These are phyloP conservation scores for Discoglossus pictus DNA, from an alignment of 2,797 vertebrate species.

Conservation along the genomic window DNA sequence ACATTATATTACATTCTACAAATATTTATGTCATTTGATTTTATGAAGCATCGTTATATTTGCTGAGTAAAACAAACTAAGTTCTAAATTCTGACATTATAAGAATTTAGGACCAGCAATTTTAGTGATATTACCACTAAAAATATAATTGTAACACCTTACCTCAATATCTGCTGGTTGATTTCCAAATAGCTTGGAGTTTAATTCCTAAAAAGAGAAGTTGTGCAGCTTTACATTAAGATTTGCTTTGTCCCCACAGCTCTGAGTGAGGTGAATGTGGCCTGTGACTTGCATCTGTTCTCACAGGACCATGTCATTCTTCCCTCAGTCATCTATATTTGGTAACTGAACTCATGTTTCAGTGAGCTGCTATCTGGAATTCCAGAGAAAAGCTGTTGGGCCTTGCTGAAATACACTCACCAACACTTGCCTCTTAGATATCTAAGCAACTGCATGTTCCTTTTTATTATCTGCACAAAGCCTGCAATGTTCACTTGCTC, in stretches of 20 bases:
- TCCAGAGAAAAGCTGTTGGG: slow-evolving; percentile 63
- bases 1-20: too few relatives aligned
- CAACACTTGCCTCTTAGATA: slow-evolving; percentile 57
- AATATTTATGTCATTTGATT: too few relatives aligned
- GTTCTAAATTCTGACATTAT: not conserved
- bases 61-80: not conserved
- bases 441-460: slow-evolving; percentile 45
- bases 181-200: not conserved
- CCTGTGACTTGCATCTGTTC: slow-evolving; percentile 83
- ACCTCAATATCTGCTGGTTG: slow-evolving; percentile 11
- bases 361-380: slow-evolving; percentile 76
- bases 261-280: slow-evolving; percentile 65
- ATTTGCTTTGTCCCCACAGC: slow-evolving; percentile 60
- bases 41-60: too few relatives aligned
- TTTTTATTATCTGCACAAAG: slow-evolving; percentile 35
- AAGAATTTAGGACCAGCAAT: not conserved
- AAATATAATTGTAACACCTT: slow-evolving; percentile 5
- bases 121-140: too few relatives aligned
- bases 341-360: slow-evolving; percentile 92
- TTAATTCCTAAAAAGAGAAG: slow-evolving; percentile 45
- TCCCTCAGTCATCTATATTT: slow-evolving; percentile 88
- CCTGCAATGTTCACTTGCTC: not conserved
- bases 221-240: slow-evolving; percentile 60
- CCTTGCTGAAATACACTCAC: slow-evolving; percentile 62
- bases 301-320: slow-evolving; percentile 76